These are phyloP conservation scores for Mystacides longicornis DNA, from an alignment of 2,888 invertebrate genomes.

Conservation along the genomic window DNA sequence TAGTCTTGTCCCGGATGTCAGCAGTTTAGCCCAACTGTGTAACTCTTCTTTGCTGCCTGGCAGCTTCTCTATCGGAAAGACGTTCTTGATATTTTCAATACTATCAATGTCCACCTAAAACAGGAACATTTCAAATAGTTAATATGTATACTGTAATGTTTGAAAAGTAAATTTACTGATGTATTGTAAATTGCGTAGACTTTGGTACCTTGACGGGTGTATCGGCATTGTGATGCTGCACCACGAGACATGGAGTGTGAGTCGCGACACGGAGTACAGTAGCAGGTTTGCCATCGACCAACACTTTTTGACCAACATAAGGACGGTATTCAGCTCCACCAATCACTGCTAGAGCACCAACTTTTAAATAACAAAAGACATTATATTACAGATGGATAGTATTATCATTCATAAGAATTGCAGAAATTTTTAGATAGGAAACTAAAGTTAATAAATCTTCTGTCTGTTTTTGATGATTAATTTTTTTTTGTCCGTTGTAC, in stretches of 20 bases:
- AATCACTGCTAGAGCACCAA: constrained; percentile 43
- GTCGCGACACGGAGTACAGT: constrained; percentile 44
- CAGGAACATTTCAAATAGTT: not conserved
- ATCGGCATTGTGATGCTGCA: constrained; percentile 39
- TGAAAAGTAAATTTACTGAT: not conserved
- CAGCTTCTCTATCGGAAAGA: constrained; percentile 38
- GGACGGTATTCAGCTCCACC: constrained; percentile 46
- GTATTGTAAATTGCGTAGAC: not conserved
- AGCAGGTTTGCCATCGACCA: constrained; percentile 38
- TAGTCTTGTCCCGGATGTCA: constrained; percentile 42
- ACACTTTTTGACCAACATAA: constrained; percentile 39
- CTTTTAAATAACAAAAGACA: constrained; percentile 31
- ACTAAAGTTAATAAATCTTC: too few relatives aligned
- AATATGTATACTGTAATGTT: not conserved
- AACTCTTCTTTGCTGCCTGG: constrained; percentile 43
- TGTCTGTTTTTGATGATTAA: too few relatives aligned
- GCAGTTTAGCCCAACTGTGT: constrained; percentile 40
- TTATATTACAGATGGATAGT: too few relatives aligned
- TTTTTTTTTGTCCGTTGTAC: too few relatives aligned
- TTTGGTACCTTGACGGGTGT: constrained; percentile 18
- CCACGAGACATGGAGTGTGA: constrained; percentile 38
- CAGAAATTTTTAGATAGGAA: too few relatives aligned
- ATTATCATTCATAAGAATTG: too few relatives aligned
- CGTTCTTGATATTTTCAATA: constrained; percentile 38
- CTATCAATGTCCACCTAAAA: constrained; percentile 39